Evolutionary conservation across 2,888 invertebrate species (phyloP), one percentile per base, ranked within the genome.

Genomic region (Auanema sp.): DNA sequence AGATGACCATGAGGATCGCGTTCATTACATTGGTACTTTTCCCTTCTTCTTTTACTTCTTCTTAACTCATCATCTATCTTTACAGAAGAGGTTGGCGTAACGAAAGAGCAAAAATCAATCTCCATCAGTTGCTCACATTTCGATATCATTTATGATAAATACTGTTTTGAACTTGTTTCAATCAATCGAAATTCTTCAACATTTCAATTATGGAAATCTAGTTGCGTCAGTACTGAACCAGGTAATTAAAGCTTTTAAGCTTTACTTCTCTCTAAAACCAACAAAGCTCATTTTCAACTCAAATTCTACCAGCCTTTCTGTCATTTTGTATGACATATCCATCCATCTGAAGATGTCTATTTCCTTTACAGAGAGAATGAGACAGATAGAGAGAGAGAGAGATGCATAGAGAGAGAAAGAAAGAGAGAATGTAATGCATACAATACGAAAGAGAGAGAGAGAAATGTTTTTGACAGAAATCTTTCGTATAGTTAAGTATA

Each of bases 171-270:
- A 49, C 61, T 80, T 52, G 71, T 80, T 24, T 77, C 80, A 33
- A 64, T 77, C 58, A 69, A 72, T 58, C 62, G 65, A 33, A 65
- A 67, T 44, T 60, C 69, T 12, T 68, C 69, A 25, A 66, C 72
- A 12, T 74, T 77, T 16, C 72, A 79, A 52, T 68, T 68, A 2
- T 80, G 80, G 80, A 77, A 77, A 60, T 68, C 69, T 52, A 66
- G 71, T 33, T 80, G 80, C 52, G 74, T 80, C n/a, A 72, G 70
- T 58, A 80, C 80, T 12, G 80, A 80, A 63, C 79, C 80, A 55
- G 70, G 77, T 73, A 62, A 60, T 71, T 69, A 50, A 21, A 14
- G 44, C 57, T 52, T 52, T n/a, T 49, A 16, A 55, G 18, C 18
- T 55, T 33, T 33, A 33, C 33, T 33, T 33, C 8, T 3, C 8